Base-by-base conservation (phyloP, 2,888 invertebrate genomes). In the Lissonota sp. region DNA sequence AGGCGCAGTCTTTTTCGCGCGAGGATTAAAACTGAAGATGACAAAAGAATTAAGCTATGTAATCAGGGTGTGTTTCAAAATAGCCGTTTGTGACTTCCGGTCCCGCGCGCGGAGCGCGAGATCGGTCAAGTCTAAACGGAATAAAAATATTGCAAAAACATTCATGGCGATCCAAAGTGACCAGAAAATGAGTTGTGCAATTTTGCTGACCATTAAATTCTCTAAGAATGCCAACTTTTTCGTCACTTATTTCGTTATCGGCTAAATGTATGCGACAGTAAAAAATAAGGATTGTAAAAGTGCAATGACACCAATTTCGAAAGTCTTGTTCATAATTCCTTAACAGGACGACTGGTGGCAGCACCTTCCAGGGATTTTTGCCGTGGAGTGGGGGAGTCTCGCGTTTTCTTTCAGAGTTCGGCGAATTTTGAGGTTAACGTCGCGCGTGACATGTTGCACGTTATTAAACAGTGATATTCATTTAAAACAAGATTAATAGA, bases 371-470 rank as follows among this genome's bases (percentile, higher is more conserved):
- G n/a, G n/a, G 6, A 37, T 40, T 5, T n/a, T 7, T 53, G 44
- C 10, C 8, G 10, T 1, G 44, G 37, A 37, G 55, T 26, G n/a
- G 12, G 26, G 49, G 39, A 42, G 4, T 26, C n/a, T n/a, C n/a
- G n/a, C 42, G 16, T 26, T 44, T 6, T 6, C 12, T n/a, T n/a
- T n/a, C n/a, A n/a, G n/a, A n/a, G 6, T 53, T 44, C 51, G 51
- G 60, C 60, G n/a, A 49, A 62, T 70, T 80, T 75, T 40, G 55
- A 80, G 80, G 80, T 80, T 80, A 80, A 55, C 44, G 10, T 51
- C 37, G 5, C 53, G 55, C 39, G 49, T 63, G 66, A 57, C 67
- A 76, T 76, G 76, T 76, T n/a, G 76, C 40, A 44, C 6, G 49
- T 44, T 44, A 64, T 62, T 7, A 4, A 63, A 37, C 6, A 64